Evolutionary conservation across 2,888 invertebrate genomes (phyloP), one percentile per base, ranked within the genome.

Genomic region (Uropetala carovei): DNA sequence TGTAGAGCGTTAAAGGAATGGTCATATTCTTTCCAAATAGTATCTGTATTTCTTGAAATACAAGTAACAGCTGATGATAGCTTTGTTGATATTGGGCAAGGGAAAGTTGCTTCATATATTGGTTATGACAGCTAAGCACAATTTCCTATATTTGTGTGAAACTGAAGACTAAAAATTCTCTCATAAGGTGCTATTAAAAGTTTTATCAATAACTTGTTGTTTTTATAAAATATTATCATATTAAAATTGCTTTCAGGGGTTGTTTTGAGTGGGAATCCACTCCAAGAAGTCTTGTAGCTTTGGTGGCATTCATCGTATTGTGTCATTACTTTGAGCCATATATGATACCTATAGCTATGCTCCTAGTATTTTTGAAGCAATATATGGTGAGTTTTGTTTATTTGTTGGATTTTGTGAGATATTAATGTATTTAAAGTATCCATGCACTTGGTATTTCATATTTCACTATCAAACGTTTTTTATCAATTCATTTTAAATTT

Each of bases 181-280:
- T 43, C 43, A 43, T 43, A 43, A 43, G 43, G 43, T 43, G 43
- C 43, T 43, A 43, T 43, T 43, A 43, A 43, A 43, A 43, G 43
- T 43, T 43, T 43, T 43, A 43, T 43, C 43, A 43, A 43, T 43
- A 3, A 43, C 56, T 57, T 58, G 13, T 92, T 22, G 58, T 86
- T 43, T 43, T 43, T 43, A 43, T 43, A 43, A 43, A 68, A 68
- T 68, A n/a, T n/a, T n/a, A n/a, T 68, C 18, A n/a, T 92, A 43
- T 43, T 43, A 43, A 43, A 43, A 89, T 92, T 91, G 93, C 93
- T 94, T 95, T 13, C 95, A 98, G 98, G 96, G 98, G 98, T 95
- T 99, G 99, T 95, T 99, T 99, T 94, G 98, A 99, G 95, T 99
- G 99, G 99, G 99, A 99, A 94, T 99, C 98, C 9, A 97, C 97